These are phyloP conservation scores for Hucho hucho DNA, from an alignment of 2,113 vertebrate genomes.

Conservation along the genomic window DNA sequence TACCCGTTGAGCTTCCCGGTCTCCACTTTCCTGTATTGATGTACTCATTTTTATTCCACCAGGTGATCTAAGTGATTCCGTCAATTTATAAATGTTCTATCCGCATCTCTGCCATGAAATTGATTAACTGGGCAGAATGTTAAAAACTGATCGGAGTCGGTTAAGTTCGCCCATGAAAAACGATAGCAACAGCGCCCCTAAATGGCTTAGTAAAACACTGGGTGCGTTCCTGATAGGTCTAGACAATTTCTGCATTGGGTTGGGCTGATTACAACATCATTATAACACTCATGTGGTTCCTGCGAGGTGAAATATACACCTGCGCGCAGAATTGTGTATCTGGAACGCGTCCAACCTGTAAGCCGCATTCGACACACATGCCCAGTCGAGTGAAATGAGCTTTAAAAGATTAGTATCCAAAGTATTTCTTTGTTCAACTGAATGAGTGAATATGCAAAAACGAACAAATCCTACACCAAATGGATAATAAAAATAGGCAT, in stretches of 20 bases:
- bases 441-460: neutral
- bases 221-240: too few relatives aligned
- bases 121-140: neutral
- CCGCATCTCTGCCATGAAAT: constrained; percentile 23
- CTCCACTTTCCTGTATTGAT: neutral
- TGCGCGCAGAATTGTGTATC: too few relatives aligned
- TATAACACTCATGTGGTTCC: too few relatives aligned
- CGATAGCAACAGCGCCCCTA: constrained; percentile 38
- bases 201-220: neutral
- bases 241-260: too few relatives aligned
- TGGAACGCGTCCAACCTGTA: neutral
- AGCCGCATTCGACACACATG: neutral
- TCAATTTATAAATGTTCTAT: neutral
- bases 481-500: neutral
- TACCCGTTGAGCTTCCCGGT: constrained; percentile 51
- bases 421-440: constrained; percentile 18
- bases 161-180: neutral
- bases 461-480: neutral
- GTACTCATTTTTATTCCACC: neutral
- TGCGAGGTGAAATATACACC: too few relatives aligned
- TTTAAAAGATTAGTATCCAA: constrained; percentile 36
- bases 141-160: neutral
- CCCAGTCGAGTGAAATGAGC: constrained; percentile 14
- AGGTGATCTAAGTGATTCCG: neutral
- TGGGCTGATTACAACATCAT: too few relatives aligned